Conservation (phyloP, 2,113 vertebrate species). For the Oenanthe melanoleuca region DNA sequence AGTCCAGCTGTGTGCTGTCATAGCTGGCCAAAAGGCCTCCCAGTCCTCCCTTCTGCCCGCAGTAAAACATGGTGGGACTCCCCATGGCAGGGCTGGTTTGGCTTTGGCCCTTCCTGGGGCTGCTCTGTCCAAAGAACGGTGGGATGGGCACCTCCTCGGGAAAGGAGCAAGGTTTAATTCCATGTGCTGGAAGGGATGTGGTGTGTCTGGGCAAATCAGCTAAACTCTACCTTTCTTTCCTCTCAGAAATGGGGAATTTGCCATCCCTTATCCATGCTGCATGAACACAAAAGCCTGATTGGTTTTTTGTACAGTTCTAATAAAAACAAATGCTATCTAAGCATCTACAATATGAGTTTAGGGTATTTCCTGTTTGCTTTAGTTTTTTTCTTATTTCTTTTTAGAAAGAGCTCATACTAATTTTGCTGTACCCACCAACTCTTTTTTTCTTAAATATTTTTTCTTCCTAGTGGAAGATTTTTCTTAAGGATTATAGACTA, state of each 20-base stretch:
- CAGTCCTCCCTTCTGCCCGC: not conserved
- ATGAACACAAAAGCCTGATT: fast-evolving
- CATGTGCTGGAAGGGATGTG: fast-evolving
- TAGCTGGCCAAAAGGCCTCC: not conserved
- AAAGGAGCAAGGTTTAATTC: not conserved
- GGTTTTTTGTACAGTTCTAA: not conserved
- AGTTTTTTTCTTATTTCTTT: not conserved
- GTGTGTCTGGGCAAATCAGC: not conserved
- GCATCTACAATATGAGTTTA: not conserved
- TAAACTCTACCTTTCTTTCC: not conserved
- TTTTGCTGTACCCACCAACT: not conserved
- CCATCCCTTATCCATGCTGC: fast-evolving
- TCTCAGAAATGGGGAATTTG: not conserved
- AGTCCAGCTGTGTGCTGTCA: not conserved
- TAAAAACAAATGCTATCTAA: not conserved
- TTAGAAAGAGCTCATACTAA: not conserved
- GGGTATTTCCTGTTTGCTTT: not conserved
- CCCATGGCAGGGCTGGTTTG: fast-evolving
- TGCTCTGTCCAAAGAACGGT: not conserved
- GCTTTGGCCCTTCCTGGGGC: too few species aligned
- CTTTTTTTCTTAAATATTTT: not conserved
- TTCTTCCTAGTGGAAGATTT: not conserved
- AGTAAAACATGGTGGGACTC: not conserved
- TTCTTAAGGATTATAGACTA: not conserved
- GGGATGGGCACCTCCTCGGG: not conserved